phyloP scores from a whole-genome alignment of 2,113 vertebrate genomes.

The Petrocephalus microphthalmus region DNA sequence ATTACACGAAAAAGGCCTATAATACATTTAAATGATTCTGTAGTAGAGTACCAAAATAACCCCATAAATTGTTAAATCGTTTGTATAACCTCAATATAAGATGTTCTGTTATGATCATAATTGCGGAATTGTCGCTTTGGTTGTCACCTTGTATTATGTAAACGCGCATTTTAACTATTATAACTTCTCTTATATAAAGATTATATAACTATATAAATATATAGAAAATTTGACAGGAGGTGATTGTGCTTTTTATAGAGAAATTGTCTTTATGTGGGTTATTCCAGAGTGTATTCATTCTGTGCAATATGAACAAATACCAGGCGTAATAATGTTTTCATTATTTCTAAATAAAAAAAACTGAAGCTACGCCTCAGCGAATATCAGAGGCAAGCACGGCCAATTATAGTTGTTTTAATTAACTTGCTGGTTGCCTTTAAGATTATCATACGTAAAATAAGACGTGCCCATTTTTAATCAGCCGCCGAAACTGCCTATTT shows the following conservation, averaged over 20 bases:
- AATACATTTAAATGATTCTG: neutral
- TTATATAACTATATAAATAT: neutral
- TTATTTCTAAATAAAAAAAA: constrained; percentile 51
- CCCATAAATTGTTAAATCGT: neutral
- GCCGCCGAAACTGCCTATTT: constrained; percentile 66
- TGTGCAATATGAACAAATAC: constrained; percentile 33
- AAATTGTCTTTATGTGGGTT: constrained; percentile 16
- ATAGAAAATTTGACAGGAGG: neutral
- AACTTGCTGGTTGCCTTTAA: constrained; percentile 68
- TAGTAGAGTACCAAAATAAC: neutral
- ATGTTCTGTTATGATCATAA: neutral
- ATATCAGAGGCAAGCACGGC: constrained; percentile 64
- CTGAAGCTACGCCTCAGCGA: constrained; percentile 54
- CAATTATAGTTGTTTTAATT: constrained; percentile 74
- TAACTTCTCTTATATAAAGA: neutral
- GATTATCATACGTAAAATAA: constrained; percentile 71
- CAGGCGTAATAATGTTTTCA: constrained; percentile 56
- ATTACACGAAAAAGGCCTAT: neutral
- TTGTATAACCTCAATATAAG: neutral
- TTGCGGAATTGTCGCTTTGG: neutral
- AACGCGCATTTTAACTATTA: neutral
- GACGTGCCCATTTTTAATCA: constrained; percentile 56
- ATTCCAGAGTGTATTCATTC: constrained; percentile 32
- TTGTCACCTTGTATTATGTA: neutral
- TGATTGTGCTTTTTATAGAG: neutral